phyloP scores from a whole-genome alignment of 1,140 invertebrate species.

The Pollicipes pollicipes region DNA sequence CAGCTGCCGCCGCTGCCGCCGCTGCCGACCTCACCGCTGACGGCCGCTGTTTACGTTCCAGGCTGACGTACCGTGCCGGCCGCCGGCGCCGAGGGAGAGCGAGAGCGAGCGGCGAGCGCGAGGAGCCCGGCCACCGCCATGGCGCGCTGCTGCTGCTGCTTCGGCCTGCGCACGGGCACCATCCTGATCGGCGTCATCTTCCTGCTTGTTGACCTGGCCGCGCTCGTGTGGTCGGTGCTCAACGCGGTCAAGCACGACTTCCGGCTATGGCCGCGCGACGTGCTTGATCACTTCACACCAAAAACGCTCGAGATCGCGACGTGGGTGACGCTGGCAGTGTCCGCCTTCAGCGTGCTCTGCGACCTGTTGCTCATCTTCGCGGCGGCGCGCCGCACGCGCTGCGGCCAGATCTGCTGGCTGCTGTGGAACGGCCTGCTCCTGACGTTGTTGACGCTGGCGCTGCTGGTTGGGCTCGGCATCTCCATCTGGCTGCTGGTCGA shows the following conservation, averaged over 20 bases:
- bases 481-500: conserved; percentile 4
- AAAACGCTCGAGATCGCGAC: not conserved
- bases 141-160: conserved; percentile 11
- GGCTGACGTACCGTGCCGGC: no score
- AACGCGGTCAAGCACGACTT: not conserved
- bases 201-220: conserved; percentile 8
- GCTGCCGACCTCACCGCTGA: not conserved
- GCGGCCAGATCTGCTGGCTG: not conserved
- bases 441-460: not conserved
- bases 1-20: no score
- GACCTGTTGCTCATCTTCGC: not conserved
- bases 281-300: not conserved
- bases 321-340: not conserved
- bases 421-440: not conserved
- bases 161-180: conserved; percentile 9
- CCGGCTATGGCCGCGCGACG: not conserved
- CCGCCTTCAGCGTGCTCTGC: not conserved
- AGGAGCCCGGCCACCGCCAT: not conserved
- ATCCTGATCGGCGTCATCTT: conserved; percentile 12
- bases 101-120: no score
- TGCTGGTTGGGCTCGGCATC: not conserved
- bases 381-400: not conserved
- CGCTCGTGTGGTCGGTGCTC: not conserved
- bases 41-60: not conserved
- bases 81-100: no score